Evolutionary conservation across 2,797 vertebrate species (phyloP).

Genomic region (Macroramphosus scolopax): DNA sequence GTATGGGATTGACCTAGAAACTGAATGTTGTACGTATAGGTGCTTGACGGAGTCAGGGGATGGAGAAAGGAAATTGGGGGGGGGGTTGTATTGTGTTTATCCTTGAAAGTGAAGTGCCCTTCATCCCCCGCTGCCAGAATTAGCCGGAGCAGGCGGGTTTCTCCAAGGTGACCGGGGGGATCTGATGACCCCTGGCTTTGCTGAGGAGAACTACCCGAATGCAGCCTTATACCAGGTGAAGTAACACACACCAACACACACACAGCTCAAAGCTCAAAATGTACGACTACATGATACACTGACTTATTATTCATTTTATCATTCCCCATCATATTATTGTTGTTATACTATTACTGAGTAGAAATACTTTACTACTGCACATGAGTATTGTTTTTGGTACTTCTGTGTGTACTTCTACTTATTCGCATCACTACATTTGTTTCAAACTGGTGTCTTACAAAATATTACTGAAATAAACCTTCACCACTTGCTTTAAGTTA

Average conservation of each 20-base stretch:
- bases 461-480: too few relatives aligned
- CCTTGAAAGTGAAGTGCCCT: conserved; percentile 60
- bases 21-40: conserved; percentile 11
- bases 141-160: conserved; percentile 77
- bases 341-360: too few relatives aligned
- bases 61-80: conserved; percentile 21
- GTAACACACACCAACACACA: conserved; percentile 3
- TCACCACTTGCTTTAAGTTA: too few relatives aligned
- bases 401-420: too few relatives aligned
- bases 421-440: too few relatives aligned
- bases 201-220: conserved; percentile 67
- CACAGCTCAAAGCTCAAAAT: not conserved
- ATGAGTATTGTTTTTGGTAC: too few relatives aligned
- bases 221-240: conserved; percentile 78
- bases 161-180: conserved; percentile 77
- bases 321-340: too few relatives aligned
- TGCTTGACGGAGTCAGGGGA: conserved; percentile 1
- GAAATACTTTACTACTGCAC: too few relatives aligned
- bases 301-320: too few relatives aligned
- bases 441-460: too few relatives aligned
- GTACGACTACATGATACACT: too few relatives aligned
- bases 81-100: conserved; percentile 22
- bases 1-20: conserved; percentile 59
- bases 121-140: conserved; percentile 69
- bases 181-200: conserved; percentile 75